Evolutionary conservation across 2,113 vertebrate species (phyloP).

Genomic region (Pygoscelis adeliae): DNA sequence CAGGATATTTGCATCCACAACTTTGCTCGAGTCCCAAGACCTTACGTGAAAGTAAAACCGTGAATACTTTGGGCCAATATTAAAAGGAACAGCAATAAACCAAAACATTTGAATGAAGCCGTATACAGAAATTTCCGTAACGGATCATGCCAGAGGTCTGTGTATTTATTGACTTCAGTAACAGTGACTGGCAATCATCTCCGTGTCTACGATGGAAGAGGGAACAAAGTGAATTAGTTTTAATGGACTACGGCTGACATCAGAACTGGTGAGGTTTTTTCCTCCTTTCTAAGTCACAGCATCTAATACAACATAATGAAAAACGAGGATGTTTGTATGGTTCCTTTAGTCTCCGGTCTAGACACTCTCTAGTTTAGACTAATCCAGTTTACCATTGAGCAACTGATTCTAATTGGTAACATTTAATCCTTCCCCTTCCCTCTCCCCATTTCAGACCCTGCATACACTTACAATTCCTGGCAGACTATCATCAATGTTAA

Average conservation of each 20-base stretch:
- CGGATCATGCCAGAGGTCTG: not conserved
- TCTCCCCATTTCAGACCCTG: not conserved
- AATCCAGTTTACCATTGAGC: slow-evolving; percentile 27
- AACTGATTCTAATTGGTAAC: slow-evolving; percentile 12
- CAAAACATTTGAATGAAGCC: not conserved
- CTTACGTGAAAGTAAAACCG: not conserved
- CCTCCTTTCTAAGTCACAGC: slow-evolving; percentile 5
- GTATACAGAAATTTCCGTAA: not conserved
- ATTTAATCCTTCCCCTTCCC: not conserved
- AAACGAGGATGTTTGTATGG: not conserved
- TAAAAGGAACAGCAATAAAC: not conserved
- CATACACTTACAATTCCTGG: not conserved
- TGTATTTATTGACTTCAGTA: not conserved
- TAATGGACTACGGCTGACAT: slow-evolving; percentile 13
- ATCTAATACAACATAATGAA: slow-evolving; percentile 3
- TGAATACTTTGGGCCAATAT: not conserved
- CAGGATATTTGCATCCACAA: not conserved
- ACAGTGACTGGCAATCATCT: not conserved
- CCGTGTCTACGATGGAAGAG: not conserved
- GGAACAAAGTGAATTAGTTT: slow-evolving; percentile 23
- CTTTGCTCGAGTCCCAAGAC: not conserved
- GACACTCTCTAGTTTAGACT: slow-evolving; percentile 38
- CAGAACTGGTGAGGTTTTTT: not conserved
- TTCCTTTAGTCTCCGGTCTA: slow-evolving; percentile 46
- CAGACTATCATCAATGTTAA: not conserved